These are phyloP conservation scores for Parnassius smintheus DNA, from an alignment of 2,888 invertebrate genomes.

Conservation along the genomic window DNA sequence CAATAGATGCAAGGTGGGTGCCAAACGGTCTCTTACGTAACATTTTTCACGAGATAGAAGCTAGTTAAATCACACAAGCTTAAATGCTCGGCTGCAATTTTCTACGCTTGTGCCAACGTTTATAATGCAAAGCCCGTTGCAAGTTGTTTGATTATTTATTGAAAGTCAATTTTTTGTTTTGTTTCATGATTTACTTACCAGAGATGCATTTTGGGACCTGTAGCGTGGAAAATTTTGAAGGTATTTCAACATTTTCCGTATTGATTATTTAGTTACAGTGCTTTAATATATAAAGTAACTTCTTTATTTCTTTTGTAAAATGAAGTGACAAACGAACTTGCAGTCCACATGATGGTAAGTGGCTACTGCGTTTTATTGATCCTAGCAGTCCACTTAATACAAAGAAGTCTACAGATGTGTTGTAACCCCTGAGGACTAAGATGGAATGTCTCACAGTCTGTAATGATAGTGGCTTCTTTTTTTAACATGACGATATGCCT, in stretches of 20 bases:
- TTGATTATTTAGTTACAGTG: neutral
- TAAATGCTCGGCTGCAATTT: constrained; percentile 50
- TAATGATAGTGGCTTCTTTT: no score
- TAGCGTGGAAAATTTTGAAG: neutral
- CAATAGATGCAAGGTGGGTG: constrained; percentile 17
- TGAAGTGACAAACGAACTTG: no score
- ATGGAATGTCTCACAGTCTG: no score
- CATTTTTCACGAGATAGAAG: constrained; percentile 27
- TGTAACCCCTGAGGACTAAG: no score
- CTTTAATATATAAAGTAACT: no score
- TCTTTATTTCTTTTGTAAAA: no score
- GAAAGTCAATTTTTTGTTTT: constrained; percentile 46
- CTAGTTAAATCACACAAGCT: constrained; percentile 38
- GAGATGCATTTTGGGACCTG: constrained; percentile 1
- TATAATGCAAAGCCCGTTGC: constrained; percentile 39
- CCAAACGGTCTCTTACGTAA: constrained; percentile 20
- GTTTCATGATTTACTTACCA: constrained; percentile 35
- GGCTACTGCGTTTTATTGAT: no score
- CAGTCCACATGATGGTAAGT: no score
- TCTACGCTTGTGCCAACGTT: constrained; percentile 26
- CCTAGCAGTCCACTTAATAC: no score
- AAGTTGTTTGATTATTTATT: constrained; percentile 54
- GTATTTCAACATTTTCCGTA: neutral
- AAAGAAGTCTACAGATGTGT: no score
- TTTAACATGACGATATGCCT: no score